These are phyloP conservation scores for Archaeoteleia sp. DNA, from an alignment of 2,888 invertebrate species.

Conservation along the genomic window DNA sequence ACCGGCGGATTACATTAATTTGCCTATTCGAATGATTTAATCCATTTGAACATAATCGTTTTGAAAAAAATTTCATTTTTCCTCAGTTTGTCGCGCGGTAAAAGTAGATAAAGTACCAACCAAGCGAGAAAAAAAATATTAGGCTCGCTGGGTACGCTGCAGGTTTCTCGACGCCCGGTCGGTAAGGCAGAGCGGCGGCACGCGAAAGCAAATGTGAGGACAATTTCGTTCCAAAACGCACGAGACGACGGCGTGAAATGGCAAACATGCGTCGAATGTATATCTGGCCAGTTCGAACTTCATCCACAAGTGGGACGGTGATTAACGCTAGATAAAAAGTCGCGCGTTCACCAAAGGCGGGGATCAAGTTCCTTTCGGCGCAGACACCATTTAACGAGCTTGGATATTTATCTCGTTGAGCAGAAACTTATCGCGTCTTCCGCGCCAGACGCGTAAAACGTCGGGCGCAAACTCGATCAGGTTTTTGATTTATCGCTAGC, in stretches of 20 bases:
- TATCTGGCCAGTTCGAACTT: slow-evolving; percentile 6
- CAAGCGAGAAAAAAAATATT: slow-evolving; percentile 41
- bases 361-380: slow-evolving; percentile 38
- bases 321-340: slow-evolving; percentile 21
- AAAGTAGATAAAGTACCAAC: slow-evolving; percentile 55
- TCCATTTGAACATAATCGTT: too few species aligned
- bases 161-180: slow-evolving; percentile 51
- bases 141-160: slow-evolving; percentile 54
- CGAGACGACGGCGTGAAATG: too few species aligned
- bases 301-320: slow-evolving; percentile 14
- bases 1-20: too few species aligned
- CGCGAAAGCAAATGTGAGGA: too few species aligned
- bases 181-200: slow-evolving; percentile 60
- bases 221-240: too few species aligned
- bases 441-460: slow-evolving; percentile 38
- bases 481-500: slow-evolving; percentile 40
- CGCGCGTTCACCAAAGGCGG: slow-evolving; percentile 5
- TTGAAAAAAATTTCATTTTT: too few species aligned
- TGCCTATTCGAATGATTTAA: too few species aligned
- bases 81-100: neutral
- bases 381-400: slow-evolving; percentile 35
- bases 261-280: too few species aligned
- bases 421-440: slow-evolving; percentile 31
- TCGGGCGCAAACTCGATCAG: slow-evolving; percentile 30
- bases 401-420: slow-evolving; percentile 39